Evolutionary conservation across 2,797 vertebrate genomes (phyloP).

Genomic region (Syncerus caffer): DNA sequence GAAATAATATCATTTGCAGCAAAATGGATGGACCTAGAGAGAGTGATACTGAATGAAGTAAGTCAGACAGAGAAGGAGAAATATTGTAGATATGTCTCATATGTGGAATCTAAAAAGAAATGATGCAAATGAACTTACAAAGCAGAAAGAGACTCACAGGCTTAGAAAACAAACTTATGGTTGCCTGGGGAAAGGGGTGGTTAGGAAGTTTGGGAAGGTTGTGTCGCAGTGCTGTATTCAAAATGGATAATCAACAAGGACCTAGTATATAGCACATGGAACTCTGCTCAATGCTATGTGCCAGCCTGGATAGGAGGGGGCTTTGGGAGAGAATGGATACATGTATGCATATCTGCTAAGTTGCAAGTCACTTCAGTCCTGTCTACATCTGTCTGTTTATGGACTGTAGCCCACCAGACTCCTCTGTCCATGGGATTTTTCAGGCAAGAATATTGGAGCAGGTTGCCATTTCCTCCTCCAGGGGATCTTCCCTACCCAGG

Average conservation of each 20-base stretch:
- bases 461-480: background rate
- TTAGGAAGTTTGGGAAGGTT: background rate
- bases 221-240: background rate
- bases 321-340: background rate
- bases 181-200: background rate
- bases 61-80: background rate
- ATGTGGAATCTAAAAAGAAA: background rate
- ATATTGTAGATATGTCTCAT: background rate
- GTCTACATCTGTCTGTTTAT: background rate
- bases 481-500: background rate
- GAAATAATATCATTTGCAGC: background rate
- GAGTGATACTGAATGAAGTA: background rate
- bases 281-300: background rate
- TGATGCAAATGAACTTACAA: background rate
- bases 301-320: background rate
- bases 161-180: background rate
- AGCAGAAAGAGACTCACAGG: background rate
- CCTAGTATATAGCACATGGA: background rate
- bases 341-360: background rate
- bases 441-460: background rate
- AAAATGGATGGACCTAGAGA: background rate
- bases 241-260: background rate
- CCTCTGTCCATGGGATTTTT: background rate
- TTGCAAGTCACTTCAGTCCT: background rate
- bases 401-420: background rate